Evolutionary conservation across 2,113 vertebrate genomes (phyloP).

Genomic region (Eulemur rufifrons): DNA sequence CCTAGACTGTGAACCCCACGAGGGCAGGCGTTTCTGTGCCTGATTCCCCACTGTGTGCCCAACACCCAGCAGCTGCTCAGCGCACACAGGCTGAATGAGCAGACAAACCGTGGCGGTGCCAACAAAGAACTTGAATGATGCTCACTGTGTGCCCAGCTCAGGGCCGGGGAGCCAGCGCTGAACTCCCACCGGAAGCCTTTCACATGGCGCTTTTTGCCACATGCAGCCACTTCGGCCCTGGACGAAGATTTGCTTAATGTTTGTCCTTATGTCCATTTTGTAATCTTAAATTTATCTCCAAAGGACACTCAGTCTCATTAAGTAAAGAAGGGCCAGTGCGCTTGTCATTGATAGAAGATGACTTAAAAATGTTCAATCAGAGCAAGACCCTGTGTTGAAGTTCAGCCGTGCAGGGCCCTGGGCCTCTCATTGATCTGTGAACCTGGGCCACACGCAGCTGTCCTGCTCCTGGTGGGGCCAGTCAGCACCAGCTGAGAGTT

Average conservation of each 20-base stretch:
- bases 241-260: neutral
- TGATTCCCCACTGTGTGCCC: neutral
- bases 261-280: neutral
- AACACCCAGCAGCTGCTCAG: neutral
- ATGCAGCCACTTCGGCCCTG: too few relatives aligned
- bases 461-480: neutral
- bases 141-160: rapidly evolving
- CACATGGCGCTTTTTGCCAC: too few relatives aligned
- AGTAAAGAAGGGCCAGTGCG: neutral
- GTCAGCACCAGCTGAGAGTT: neutral
- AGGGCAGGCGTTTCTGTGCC: too few relatives aligned
- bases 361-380: neutral
- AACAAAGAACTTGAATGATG: too few relatives aligned
- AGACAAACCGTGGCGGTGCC: rapidly evolving
- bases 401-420: neutral
- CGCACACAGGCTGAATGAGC: neutral
- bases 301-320: neutral
- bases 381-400: neutral
- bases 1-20: neutral
- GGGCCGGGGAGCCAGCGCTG: neutral
- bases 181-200: neutral
- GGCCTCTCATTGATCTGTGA: neutral
- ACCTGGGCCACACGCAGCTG: rapidly evolving
- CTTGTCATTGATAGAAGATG: neutral
- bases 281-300: neutral